phyloP scores from a whole-genome alignment of 1,140 invertebrate genomes.

The Drosophila novamexicana region DNA sequence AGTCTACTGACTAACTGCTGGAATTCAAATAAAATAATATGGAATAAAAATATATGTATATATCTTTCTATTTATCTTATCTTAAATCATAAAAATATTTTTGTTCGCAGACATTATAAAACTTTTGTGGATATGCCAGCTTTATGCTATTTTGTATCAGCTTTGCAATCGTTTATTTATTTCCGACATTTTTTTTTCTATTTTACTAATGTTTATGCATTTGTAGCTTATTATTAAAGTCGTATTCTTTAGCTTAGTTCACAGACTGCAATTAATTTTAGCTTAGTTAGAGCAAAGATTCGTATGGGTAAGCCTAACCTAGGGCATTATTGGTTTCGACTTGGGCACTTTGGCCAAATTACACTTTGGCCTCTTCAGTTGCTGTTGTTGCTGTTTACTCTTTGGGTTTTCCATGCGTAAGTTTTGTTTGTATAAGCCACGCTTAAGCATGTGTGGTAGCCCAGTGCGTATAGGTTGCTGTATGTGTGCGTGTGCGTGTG shows the following conservation, averaged over 20 bases:
- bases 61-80: no score
- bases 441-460: constrained; percentile 61
- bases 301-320: constrained; percentile 30
- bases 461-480: constrained; percentile 33
- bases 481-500: constrained; percentile 12
- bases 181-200: no score
- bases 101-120: no score
- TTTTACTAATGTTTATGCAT: not conserved
- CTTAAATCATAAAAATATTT: no score
- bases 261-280: not conserved
- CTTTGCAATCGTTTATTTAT: no score
- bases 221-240: not conserved
- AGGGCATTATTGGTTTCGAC: constrained; percentile 40
- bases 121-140: no score
- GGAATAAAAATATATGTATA: no score
- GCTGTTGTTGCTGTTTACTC: constrained; percentile 15
- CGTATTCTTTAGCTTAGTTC: not conserved
- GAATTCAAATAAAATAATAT: no score
- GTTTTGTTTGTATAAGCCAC: constrained; percentile 72
- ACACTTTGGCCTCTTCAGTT: constrained; percentile 6
- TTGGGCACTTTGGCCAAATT: constrained; percentile 39
- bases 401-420: constrained; percentile 67
- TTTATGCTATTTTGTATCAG: no score
- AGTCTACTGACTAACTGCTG: no score
- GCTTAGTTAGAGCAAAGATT: constrained; percentile 26